These are phyloP conservation scores for Drosophila merina DNA, from an alignment of 2,888 invertebrate genomes.

Conservation along the genomic window DNA sequence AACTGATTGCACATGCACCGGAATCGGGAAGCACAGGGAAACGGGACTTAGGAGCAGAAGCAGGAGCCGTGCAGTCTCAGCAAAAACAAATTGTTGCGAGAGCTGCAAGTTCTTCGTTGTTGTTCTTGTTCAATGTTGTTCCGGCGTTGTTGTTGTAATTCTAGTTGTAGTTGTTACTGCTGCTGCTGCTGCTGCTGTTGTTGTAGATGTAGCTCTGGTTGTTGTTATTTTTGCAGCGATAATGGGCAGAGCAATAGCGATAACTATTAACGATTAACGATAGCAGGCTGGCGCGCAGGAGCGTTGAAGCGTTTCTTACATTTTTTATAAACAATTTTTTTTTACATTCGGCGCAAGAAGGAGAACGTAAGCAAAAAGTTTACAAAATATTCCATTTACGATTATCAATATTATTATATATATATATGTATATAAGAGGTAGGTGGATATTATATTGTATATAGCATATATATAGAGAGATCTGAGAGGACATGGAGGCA, in stretches of 20 bases:
- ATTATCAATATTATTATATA: slow-evolving; percentile 38
- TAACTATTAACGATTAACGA: slow-evolving; percentile 46
- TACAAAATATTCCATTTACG: slow-evolving; percentile 45
- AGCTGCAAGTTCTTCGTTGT: slow-evolving; percentile 53
- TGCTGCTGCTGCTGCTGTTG: slow-evolving; percentile 24
- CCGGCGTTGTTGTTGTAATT: slow-evolving; percentile 22
- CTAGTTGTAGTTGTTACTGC: slow-evolving; percentile 43
- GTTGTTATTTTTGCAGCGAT: slow-evolving; percentile 47
- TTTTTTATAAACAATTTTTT: slow-evolving; percentile 6
- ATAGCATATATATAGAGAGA: slow-evolving; percentile 6
- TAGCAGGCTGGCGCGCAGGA: slow-evolving; percentile 47
- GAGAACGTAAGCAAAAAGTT: slow-evolving; percentile 50
- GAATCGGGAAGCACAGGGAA: slow-evolving; percentile 77
- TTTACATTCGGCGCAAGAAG: slow-evolving; percentile 50
- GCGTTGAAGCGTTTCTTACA: slow-evolving; percentile 48
- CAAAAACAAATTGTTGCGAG: slow-evolving; percentile 28
- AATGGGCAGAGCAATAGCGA: slow-evolving; percentile 50
- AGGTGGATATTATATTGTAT: slow-evolving; percentile 1
- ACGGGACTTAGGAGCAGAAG: slow-evolving; percentile 76
- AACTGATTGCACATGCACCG: slow-evolving; percentile 77
- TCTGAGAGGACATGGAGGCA: slow-evolving; percentile 23
- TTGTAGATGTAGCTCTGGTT: slow-evolving; percentile 38
- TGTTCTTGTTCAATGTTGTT: slow-evolving; percentile 28
- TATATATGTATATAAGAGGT: slow-evolving; percentile 10
- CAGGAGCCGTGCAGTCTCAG: slow-evolving; percentile 74